phyloP scores from a whole-genome alignment of 2,888 invertebrate genomes.

The Phengaris alcon region DNA sequence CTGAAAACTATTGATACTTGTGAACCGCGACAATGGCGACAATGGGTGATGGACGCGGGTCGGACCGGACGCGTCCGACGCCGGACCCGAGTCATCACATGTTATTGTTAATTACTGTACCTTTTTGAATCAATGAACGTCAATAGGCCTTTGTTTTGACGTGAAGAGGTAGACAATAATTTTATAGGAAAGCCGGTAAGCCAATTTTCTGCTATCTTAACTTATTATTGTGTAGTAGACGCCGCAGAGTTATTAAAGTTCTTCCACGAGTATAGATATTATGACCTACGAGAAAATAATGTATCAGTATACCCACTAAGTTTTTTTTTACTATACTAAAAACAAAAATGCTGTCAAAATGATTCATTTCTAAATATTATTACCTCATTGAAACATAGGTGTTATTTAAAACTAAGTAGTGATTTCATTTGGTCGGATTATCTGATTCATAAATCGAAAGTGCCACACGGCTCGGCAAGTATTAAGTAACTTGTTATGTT shows the following conservation, averaged over 20 bases:
- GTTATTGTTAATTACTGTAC: constrained; percentile 32
- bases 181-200: not conserved
- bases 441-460: no score
- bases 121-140: constrained; percentile 13
- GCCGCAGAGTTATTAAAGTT: not conserved
- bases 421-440: no score
- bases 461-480: no score
- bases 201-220: not conserved
- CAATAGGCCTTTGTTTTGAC: constrained; percentile 16
- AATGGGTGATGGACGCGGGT: constrained; percentile 54
- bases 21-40: constrained; percentile 35
- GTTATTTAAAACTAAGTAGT: no score
- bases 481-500: no score
- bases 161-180: not conserved
- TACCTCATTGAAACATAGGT: no score
- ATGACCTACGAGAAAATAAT: no score
- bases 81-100: constrained; percentile 47
- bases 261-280: no score
- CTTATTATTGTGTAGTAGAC: not conserved
- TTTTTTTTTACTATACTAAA: no score
- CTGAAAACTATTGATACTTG: constrained; percentile 31
- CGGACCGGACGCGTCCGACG: constrained; percentile 60
- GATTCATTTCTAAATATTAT: no score
- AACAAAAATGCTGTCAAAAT: no score
- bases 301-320: no score